Evolutionary conservation across 2,888 invertebrate genomes (phyloP), one percentile per base, ranked within the genome.

Genomic region (Ommatoiulus sabulosus): DNA sequence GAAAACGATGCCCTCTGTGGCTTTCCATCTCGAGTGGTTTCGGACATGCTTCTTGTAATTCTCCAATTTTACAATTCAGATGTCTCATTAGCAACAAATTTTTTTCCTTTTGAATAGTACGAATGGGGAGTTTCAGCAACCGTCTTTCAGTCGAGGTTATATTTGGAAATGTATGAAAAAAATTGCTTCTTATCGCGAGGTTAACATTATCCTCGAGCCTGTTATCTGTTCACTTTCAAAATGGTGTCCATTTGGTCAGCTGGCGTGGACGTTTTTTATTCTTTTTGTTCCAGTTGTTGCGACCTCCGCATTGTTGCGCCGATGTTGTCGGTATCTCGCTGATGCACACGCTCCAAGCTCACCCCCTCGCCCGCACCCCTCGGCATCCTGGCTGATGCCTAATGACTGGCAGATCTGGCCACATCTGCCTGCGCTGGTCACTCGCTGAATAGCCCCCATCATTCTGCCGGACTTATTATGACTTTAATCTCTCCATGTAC

Each of bases 401-500:
- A 85, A 85, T 85, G 85, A 85, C 85, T 85, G 85, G 85, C 85
- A 85, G 44, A 46, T 85, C 85, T 85, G 85, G 46, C 44, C 85
- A 85, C 85, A 85, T 85, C 85, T 85, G 44, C 46, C 85, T 85
- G 44, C 46, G 85, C n/a, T 85, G 85, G 85, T 85, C 85, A 85
- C 44, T 85, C 46, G 85, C 44, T 46, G 85, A 44, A 44, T 85
- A 46, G 85, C 85, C 44, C 85, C 85, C 46, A 44, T 46, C 85
- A 44, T 85, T 85, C 46, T 46, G 85, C 85, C 85, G 85, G 85
- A 85, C 44, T 85, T 85, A 85, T 85, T 85, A 85, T 85, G 85
- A 46, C 85, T 85, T 85, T 85, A 85, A 85, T 85, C 85, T 85
- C 85, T 85, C 44, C 85, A 85, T 85, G 85, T 85, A 85, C 85